Evolutionary conservation across 2,888 invertebrate species (phyloP), one percentile per base, ranked within the genome.

Genomic region (Lasioglossum malachurum): DNA sequence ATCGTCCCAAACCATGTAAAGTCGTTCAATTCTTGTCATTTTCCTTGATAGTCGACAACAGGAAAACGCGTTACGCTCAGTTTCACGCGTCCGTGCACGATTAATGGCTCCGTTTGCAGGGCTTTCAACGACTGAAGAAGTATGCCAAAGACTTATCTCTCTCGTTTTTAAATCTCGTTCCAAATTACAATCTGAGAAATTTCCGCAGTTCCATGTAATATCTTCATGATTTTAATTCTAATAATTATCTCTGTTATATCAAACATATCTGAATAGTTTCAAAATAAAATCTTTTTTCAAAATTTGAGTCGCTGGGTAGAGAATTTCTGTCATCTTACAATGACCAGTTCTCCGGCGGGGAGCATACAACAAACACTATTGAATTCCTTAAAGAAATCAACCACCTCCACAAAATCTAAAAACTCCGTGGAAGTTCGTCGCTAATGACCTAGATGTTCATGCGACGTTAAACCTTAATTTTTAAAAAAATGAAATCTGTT

Each of bases 1-100:
- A 64, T 7, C 19, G n/a, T 5, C 16, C 35, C 19, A 23, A n/a
- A 72, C 83, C 46, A 75, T 46, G 23, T 69, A 49, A 78, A 73
- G 60, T 74, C 73, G 73, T 72, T 53, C 75, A 46, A 81, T 77
- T 46, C 60, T 19, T 49, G 60, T 41, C 53, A 38, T 46, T 67
- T 74, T 38, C 0, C 57, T 10, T 12, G 7, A n/a, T 10, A 8
- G 4, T 16, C 41, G 14, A 27, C 67, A 27, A 16, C 46, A 23
- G 10, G 23, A n/a, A 38, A 0, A 19, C 16, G 41, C 31, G 53
- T 69, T 31, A 19, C 49, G 35, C 76, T 8, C n/a, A 2, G 23
- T 44, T 53, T 76, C 53, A n/a, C 19, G 64, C 35, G 44, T 60
- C n/a, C 44, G 12, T 14, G 41, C 60, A 4, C 60, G 41, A 19